Evolutionary conservation across 2,797 vertebrate species (phyloP).

Genomic region (Fringilla coelebs): DNA sequence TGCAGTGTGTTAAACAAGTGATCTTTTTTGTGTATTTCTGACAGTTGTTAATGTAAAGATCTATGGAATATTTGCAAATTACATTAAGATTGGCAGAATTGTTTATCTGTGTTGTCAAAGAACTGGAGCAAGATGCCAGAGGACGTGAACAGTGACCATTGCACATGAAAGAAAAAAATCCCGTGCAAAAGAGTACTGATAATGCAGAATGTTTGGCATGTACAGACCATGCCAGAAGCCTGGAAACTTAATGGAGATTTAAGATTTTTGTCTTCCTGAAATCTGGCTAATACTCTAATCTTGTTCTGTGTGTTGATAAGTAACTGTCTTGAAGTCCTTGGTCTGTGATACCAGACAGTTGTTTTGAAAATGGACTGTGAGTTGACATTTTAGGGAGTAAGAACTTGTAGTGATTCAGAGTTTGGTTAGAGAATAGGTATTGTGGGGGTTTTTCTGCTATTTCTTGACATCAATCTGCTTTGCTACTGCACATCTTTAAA

Average conservation of each 20-base stretch:
- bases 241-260: background rate
- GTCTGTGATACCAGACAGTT: background rate
- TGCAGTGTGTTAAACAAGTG: background rate
- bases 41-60: background rate
- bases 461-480: background rate
- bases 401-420: background rate
- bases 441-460: accelerated
- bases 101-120: background rate
- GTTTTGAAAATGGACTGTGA: background rate
- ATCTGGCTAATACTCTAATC: background rate
- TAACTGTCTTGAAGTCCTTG: background rate
- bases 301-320: background rate
- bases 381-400: background rate
- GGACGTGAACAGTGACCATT: background rate
- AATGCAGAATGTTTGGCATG: background rate
- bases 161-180: background rate
- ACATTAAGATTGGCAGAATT: background rate
- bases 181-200: background rate
- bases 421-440: background rate
- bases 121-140: background rate
- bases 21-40: background rate
- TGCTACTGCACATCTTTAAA: background rate
- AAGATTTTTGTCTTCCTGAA: background rate
- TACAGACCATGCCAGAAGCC: background rate
- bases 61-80: background rate